Conservation (phyloP, 2,888 invertebrate species). For the Drosophila meridiana region DNA sequence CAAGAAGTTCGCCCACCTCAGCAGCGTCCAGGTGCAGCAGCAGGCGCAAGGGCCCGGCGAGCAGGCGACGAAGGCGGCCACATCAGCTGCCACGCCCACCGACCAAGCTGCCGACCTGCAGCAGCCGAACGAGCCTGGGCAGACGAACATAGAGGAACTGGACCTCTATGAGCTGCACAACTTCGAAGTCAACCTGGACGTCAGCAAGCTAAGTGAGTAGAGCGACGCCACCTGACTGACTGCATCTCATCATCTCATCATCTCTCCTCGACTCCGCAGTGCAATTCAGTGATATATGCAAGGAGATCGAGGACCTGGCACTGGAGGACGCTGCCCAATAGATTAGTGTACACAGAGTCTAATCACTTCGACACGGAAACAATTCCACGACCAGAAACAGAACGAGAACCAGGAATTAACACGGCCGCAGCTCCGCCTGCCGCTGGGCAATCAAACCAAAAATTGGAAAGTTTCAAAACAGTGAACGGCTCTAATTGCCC, state of each 20-base stretch:
- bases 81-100: not conserved
- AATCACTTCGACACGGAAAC: slow-evolving; percentile 36
- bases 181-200: slow-evolving; percentile 43
- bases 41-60: not conserved
- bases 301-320: not conserved
- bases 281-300: slow-evolving; percentile 34
- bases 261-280: slow-evolving; percentile 21
- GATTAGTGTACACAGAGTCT: not conserved
- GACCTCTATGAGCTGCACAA: slow-evolving; percentile 43
- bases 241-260: not conserved
- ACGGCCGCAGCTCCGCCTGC: slow-evolving; percentile 18
- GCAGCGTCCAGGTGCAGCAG: not conserved
- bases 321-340: not conserved
- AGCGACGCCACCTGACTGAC: not conserved
- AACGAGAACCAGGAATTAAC: slow-evolving; percentile 15
- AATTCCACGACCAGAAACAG: slow-evolving; percentile 5
- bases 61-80: not conserved
- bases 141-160: not conserved
- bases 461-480: slow-evolving; percentile 56
- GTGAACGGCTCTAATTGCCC: slow-evolving; percentile 69
- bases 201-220: slow-evolving; percentile 43
- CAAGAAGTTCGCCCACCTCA: slow-evolving; percentile 20
- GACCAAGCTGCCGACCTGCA: not conserved
- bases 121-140: not conserved
- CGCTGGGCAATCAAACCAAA: slow-evolving; percentile 71